phyloP scores from a whole-genome alignment of 2,888 invertebrate species.

The Drosophila barbarae region DNA sequence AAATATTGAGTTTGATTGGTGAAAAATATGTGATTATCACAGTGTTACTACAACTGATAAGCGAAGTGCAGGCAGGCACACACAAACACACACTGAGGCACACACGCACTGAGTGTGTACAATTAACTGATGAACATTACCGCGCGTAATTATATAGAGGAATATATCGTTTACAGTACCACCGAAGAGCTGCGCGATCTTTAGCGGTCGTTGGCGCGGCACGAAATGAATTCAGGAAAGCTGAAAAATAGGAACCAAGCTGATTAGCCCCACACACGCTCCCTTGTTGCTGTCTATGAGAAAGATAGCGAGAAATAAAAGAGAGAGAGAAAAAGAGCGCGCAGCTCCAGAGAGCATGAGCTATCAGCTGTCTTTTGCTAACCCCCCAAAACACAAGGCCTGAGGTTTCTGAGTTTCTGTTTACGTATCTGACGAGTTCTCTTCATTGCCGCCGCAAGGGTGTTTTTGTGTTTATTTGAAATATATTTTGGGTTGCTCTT shows the following conservation, averaged over 20 bases:
- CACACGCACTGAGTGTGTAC: slow-evolving; percentile 7
- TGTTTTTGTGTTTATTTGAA: slow-evolving; percentile 10
- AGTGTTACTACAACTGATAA: slow-evolving; percentile 28
- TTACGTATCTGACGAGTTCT: slow-evolving; percentile 26
- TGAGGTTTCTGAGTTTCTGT: slow-evolving; percentile 18
- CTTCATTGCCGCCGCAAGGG: slow-evolving; percentile 21
- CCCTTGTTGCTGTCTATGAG: slow-evolving; percentile 19
- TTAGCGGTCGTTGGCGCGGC: slow-evolving; percentile 12
- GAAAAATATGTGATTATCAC: slow-evolving; percentile 48
- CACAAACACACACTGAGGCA: slow-evolving; percentile 11
- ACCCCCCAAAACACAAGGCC: slow-evolving; percentile 12
- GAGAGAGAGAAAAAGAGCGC: slow-evolving; percentile 13
- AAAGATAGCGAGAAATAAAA: neutral
- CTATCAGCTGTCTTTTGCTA: slow-evolving; percentile 48
- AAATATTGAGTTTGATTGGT: slow-evolving; percentile 50
- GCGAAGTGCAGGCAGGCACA: slow-evolving; percentile 20
- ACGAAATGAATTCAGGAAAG: slow-evolving; percentile 24
- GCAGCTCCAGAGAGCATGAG: slow-evolving; percentile 3
- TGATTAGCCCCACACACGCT: slow-evolving; percentile 33
- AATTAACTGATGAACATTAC: slow-evolving; percentile 43
- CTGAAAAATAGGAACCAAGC: slow-evolving; percentile 31
- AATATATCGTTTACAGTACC: slow-evolving; percentile 22
- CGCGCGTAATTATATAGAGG: slow-evolving; percentile 35
- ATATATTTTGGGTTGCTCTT: slow-evolving; percentile 19
- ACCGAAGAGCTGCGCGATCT: slow-evolving; percentile 28